A percentile compares a stretch with the other conserved stretches of the same genome.
phyloP scores from a whole-genome alignment of 2,113 vertebrate species.

The Atherinomorus stipes region DNA sequence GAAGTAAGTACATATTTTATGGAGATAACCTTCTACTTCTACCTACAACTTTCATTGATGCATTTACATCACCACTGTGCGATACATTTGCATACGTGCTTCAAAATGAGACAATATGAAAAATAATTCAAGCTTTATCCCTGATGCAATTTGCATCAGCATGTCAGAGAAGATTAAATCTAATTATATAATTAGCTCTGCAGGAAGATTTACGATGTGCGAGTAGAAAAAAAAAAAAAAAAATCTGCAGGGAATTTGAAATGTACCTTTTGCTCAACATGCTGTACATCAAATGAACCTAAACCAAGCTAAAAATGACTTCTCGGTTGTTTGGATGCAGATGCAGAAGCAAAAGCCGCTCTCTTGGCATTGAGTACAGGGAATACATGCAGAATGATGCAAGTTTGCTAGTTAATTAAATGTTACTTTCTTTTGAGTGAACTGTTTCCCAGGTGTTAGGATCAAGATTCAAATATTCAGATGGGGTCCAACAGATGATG shows the following conservation, averaged over 20 bases:
- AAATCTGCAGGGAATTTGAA: constrained; percentile 53
- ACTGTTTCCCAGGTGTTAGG: constrained; percentile 36
- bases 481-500: constrained; percentile 10
- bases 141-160: constrained; percentile 54
- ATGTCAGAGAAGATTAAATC: constrained; percentile 60
- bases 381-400: constrained; percentile 3
- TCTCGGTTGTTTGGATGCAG: neutral
- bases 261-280: constrained; percentile 36
- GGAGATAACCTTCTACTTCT: constrained; percentile 11
- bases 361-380: neutral
- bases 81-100: constrained; percentile 17
- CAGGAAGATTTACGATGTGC: constrained; percentile 39
- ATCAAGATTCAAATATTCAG: constrained; percentile 31
- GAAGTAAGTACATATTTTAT: constrained; percentile 27
- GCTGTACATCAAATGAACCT: neutral
- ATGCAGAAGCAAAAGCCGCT: neutral
- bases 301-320: constrained; percentile 38
- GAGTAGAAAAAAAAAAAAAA: constrained; percentile 27
- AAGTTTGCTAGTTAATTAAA: constrained; percentile 22
- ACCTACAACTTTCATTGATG: constrained; percentile 24
- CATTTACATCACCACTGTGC: neutral
- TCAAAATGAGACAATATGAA: constrained; percentile 8
- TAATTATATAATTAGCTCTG: constrained; percentile 59
- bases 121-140: constrained; percentile 45
- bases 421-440: constrained; percentile 21